phyloP scores from a whole-genome alignment of 2,113 vertebrate genomes.

The Stigmatopora nigra region DNA sequence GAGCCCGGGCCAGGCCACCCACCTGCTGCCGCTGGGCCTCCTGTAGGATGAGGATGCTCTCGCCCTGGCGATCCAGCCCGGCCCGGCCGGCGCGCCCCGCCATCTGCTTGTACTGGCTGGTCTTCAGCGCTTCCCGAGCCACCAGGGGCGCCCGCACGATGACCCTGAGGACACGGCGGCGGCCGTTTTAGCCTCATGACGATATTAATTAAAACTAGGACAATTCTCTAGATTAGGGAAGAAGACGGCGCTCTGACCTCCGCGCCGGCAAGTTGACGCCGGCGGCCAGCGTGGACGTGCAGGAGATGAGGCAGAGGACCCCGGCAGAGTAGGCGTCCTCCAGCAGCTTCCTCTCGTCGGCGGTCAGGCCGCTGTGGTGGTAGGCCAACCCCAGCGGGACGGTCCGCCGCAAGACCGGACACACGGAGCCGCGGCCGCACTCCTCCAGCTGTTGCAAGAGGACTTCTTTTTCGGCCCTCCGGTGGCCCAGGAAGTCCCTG shows the following conservation, averaged over 20 bases:
- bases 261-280: conserved; percentile 93
- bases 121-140: conserved; percentile 83
- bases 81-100: conserved; percentile 90
- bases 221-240: no score
- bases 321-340: conserved; percentile 87
- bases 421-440: conserved; percentile 74
- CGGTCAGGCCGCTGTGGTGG: conserved; percentile 89
- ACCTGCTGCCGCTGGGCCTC: conserved; percentile 82
- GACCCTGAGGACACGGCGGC: conserved; percentile 66
- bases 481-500: conserved; percentile 75
- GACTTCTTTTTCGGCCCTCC: conserved; percentile 70
- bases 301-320: conserved; percentile 84
- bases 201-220: no score
- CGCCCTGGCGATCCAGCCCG: conserved; percentile 82
- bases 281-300: conserved; percentile 92
- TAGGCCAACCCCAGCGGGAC: conserved; percentile 89
- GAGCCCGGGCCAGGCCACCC: neutral
- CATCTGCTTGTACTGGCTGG: conserved; percentile 95
- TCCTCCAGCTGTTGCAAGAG: conserved; percentile 74
- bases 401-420: conserved; percentile 78
- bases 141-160: conserved; percentile 91
- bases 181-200: neutral
- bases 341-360: conserved; percentile 81
- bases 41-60: conserved; percentile 90
- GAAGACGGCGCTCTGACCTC: conserved; percentile 66